Evolutionary conservation across 37 sponge, comb jelly and placozoan species (phyloP).

Genomic region (Beroe forskalii): DNA sequence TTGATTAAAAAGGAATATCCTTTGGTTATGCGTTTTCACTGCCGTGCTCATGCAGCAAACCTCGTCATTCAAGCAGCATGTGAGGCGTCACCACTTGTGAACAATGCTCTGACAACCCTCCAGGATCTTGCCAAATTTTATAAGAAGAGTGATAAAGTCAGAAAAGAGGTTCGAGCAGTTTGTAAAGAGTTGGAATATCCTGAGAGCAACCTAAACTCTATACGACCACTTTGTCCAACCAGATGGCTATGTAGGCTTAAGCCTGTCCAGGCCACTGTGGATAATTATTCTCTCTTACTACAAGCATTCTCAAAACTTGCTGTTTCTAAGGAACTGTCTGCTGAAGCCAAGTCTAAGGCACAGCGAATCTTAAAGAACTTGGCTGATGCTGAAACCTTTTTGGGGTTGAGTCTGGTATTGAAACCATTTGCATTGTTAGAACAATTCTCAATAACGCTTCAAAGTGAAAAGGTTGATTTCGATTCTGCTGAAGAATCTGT

Average conservation of each 20-base stretch:
- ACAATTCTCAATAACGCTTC: not conserved
- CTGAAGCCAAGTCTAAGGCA: not conserved
- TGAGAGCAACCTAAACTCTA: not conserved
- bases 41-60: conserved; percentile 65
- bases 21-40: conserved; percentile 67
- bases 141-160: not conserved
- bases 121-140: not conserved
- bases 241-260: not conserved
- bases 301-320: not conserved
- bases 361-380: not conserved
- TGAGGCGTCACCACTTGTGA: not conserved
- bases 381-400: not conserved
- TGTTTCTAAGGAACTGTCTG: not conserved
- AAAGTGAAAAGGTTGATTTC: not conserved
- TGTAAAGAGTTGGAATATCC: not conserved
- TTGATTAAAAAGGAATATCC: conserved; percentile 58
- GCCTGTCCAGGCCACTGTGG: not conserved
- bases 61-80: conserved; percentile 16
- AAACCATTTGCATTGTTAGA: not conserved
- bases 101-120: not conserved
- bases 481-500: not conserved
- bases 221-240: not conserved
- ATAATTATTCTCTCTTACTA: not conserved
- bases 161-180: not conserved
- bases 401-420: not conserved